Evolutionary conservation across 2,888 invertebrate genomes (phyloP).

Genomic region (Harmothoe impar): DNA sequence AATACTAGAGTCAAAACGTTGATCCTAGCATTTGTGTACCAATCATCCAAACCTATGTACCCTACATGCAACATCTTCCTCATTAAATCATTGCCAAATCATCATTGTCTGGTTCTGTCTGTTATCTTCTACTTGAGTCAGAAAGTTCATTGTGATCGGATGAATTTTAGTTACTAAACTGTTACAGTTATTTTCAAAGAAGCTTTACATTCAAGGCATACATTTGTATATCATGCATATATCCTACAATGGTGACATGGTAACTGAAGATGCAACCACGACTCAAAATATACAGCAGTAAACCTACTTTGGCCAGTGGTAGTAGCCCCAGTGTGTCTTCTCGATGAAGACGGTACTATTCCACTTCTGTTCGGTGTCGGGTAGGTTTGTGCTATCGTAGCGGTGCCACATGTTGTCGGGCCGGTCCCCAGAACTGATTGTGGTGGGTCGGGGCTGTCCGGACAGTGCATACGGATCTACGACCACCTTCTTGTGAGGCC

Average conservation of each 20-base stretch:
- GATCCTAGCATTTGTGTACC: no score
- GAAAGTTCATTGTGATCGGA: no score
- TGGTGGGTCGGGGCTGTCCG: slow-evolving; percentile 68
- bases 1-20: no score
- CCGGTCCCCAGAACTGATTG: slow-evolving; percentile 84
- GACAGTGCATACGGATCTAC: slow-evolving; percentile 85
- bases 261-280: slow-evolving; percentile 79
- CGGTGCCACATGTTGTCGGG: slow-evolving; percentile 90
- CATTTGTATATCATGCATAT: background rate
- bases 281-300: slow-evolving; percentile 59
- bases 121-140: no score
- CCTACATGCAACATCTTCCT: no score
- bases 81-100: no score
- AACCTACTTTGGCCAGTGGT: slow-evolving; percentile 85
- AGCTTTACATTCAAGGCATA: no score
- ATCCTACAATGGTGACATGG: background rate
- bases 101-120: no score
- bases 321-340: slow-evolving; percentile 86
- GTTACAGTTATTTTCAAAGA: no score
- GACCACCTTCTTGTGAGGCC: slow-evolving; percentile 86
- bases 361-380: slow-evolving; percentile 89
- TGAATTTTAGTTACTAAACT: no score
- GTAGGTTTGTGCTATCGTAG: slow-evolving; percentile 87
- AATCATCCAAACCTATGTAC: no score
- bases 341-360: slow-evolving; percentile 89